These are phyloP conservation scores for Glandiceps talaboti DNA, from an alignment of 53 echinoderm and acorn worm species.

Conservation along the genomic window DNA sequence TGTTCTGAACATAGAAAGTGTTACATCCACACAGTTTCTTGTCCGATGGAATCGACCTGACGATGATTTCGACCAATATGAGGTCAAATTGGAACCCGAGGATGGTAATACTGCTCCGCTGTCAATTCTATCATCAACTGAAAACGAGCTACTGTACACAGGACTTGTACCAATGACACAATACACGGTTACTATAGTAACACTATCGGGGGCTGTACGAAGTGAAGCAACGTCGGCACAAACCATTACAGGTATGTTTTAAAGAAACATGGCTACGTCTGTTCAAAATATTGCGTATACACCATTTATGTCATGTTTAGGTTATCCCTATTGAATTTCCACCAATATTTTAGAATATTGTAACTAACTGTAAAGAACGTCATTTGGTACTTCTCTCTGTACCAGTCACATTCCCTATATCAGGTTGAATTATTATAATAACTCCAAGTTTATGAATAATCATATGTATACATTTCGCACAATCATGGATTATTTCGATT, in stretches of 20 bases:
- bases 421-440: no score
- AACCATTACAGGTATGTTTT: not conserved
- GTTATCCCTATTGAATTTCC: no score
- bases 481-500: no score
- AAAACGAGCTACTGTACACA: not conserved
- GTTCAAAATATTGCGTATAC: no score
- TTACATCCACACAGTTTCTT: not conserved
- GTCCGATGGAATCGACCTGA: not conserved
- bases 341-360: no score
- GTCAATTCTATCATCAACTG: not conserved
- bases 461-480: no score
- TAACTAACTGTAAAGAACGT: no score
- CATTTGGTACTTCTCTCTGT: no score
- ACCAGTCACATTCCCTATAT: no score
- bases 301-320: no score
- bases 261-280: no score
- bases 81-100: not conserved
- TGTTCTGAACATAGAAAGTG: not conserved
- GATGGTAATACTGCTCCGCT: not conserved
- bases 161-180: not conserved
- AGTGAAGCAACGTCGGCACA: not conserved
- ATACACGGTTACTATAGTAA: not conserved
- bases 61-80: not conserved
- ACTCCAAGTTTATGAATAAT: no score
- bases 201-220: not conserved